Conservation (phyloP, 2,113 vertebrate genomes). For the Psilopogon haemacephalus region DNA sequence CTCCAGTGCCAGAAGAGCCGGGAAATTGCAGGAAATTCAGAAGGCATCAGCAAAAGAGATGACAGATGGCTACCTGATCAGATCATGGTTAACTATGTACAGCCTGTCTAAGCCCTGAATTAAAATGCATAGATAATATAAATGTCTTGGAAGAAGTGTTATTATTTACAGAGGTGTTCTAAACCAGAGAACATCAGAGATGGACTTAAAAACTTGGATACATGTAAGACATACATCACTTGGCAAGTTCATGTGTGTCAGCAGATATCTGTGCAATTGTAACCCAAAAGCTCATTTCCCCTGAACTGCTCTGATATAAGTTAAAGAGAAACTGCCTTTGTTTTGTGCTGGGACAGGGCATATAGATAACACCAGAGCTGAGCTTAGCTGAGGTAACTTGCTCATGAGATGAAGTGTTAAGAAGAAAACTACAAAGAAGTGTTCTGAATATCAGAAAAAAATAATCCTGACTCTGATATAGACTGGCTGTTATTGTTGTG, state of each 20-base stretch:
- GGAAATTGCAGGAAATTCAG: neutral
- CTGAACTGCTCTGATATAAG: neutral
- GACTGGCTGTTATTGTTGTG: neutral
- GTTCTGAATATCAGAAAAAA: too few relatives aligned
- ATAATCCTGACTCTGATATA: neutral
- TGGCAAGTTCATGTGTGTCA: neutral
- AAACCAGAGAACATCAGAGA: neutral
- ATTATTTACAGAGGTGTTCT: neutral
- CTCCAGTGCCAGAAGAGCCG: neutral
- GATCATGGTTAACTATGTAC: neutral
- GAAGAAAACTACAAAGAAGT: neutral
- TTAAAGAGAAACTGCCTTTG: neutral
- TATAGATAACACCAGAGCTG: neutral
- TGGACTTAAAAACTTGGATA: neutral
- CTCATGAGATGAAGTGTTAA: neutral
- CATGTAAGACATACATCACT: neutral
- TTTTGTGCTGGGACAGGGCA: neutral
- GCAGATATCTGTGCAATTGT: neutral
- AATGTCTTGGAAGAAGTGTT: neutral
- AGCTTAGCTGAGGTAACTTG: neutral
- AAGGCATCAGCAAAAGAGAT: neutral
- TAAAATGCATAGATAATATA: neutral
- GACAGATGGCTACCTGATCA: neutral
- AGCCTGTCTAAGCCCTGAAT: neutral
- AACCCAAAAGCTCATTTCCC: neutral